Evolutionary conservation across 2,888 invertebrate species (phyloP).

Genomic region (Drosophila pseudotalamancana): DNA sequence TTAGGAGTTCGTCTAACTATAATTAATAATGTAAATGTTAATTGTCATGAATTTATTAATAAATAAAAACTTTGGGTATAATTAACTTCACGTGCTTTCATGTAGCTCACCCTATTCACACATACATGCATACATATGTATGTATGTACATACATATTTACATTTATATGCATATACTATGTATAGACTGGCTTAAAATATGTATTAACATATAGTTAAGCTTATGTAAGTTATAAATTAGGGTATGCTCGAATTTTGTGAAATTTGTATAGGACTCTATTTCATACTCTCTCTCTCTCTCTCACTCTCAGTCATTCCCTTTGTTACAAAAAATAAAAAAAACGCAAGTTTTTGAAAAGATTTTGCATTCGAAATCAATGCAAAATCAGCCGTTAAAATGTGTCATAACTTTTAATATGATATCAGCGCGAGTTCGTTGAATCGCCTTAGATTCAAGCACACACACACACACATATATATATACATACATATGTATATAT

Average conservation of each 20-base stretch:
- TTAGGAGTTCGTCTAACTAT: too few species aligned
- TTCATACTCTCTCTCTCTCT: background rate
- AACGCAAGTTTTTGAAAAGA: constrained; percentile 13
- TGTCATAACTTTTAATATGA: constrained; percentile 50
- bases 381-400: constrained; percentile 41
- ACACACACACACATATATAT: background rate
- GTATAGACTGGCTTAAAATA: too few species aligned
- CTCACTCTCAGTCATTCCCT: background rate
- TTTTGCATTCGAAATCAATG: constrained; percentile 45
- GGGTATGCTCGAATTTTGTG: background rate
- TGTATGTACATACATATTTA: too few species aligned
- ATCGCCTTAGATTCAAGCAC: constrained; percentile 21
- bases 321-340: too few species aligned
- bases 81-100: too few species aligned
- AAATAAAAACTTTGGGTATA: too few species aligned
- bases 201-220: background rate
- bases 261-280: background rate
- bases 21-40: too few species aligned
- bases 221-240: background rate
- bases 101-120: too few species aligned
- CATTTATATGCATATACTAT: background rate
- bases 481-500: background rate
- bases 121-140: too few species aligned
- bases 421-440: constrained; percentile 53
- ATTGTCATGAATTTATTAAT: too few species aligned